phyloP scores from a whole-genome alignment of 1,140 invertebrate genomes.

The Gyrodactylus salaris region DNA sequence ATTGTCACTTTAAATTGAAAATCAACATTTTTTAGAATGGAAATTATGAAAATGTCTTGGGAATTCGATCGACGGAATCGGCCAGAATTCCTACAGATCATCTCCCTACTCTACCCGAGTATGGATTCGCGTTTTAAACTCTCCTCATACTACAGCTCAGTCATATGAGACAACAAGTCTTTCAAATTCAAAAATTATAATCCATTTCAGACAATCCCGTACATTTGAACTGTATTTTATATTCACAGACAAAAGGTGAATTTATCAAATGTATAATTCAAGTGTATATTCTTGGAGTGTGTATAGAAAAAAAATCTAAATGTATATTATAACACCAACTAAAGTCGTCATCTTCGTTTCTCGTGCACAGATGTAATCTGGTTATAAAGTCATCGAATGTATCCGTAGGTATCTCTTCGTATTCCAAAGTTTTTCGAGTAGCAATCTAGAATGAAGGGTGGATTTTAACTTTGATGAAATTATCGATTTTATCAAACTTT shows the following conservation, averaged over 20 bases:
- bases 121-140: background rate
- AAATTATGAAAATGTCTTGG: background rate
- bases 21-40: background rate
- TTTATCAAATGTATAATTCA: no score
- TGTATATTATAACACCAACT: no score
- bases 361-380: background rate
- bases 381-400: background rate
- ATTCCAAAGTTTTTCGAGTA: background rate
- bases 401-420: background rate
- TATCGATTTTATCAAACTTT: background rate
- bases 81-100: background rate
- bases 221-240: no score
- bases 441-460: background rate
- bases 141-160: background rate
- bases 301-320: no score
- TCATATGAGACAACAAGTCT: no score
- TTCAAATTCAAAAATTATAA: no score
- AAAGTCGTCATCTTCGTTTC: no score
- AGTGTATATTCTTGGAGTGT: no score
- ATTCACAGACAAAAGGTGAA: no score
- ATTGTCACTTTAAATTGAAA: background rate
- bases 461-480: background rate
- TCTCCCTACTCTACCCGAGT: background rate
- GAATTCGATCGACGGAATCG: background rate
- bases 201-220: no score